Percentiles rank a stretch among this genome's conserved stretches.
Evolutionary conservation across 2,888 invertebrate species (phyloP).

Genomic region (Hylaea fasciaria): DNA sequence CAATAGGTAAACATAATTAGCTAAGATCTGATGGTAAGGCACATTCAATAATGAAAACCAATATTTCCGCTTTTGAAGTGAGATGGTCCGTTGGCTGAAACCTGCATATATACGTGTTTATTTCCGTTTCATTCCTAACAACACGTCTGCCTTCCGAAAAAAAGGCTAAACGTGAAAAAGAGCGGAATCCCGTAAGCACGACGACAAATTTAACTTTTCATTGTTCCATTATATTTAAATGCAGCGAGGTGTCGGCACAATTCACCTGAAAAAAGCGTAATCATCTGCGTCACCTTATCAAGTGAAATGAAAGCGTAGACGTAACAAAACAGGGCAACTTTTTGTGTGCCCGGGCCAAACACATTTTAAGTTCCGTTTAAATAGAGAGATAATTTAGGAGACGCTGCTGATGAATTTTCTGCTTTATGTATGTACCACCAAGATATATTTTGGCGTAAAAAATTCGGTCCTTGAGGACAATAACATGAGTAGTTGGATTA

Average conservation of each 20-base stretch:
- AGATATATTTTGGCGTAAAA: conserved; percentile 48
- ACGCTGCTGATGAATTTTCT: conserved; percentile 42
- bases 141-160: conserved; percentile 48
- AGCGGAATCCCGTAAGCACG: conserved; percentile 52
- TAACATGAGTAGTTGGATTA: conserved; percentile 62
- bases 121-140: conserved; percentile 48
- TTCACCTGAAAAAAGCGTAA: conserved; percentile 62
- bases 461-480: conserved; percentile 52
- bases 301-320: conserved; percentile 47
- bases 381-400: conserved; percentile 66
- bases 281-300: conserved; percentile 55
- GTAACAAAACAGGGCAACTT: conserved; percentile 41
- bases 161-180: conserved; percentile 46
- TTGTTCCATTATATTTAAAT: conserved; percentile 74
- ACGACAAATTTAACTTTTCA: conserved; percentile 70
- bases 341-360: conserved; percentile 43
- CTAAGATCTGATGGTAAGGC: too few relatives aligned
- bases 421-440: conserved; percentile 44
- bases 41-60: conserved; percentile 15
- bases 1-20: too few relatives aligned
- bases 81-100: conserved; percentile 25
- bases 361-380: conserved; percentile 62
- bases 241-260: conserved; percentile 62
- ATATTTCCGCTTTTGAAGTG: conserved; percentile 13
- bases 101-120: conserved; percentile 36